phyloP scores from a whole-genome alignment of 2,113 vertebrate species.

The Pandion haliaetus region DNA sequence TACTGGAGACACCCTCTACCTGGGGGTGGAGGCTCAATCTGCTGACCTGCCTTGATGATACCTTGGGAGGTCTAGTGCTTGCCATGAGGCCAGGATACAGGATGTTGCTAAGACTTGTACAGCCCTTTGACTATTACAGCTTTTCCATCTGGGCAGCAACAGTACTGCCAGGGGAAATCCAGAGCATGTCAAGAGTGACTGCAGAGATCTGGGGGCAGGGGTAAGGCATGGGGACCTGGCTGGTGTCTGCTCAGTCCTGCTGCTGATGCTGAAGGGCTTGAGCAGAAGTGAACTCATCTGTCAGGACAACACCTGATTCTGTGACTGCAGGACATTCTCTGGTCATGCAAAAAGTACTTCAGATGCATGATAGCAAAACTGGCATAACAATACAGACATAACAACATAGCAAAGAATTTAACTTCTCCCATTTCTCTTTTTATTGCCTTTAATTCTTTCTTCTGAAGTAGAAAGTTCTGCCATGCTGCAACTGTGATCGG shows the following conservation, averaged over 20 bases:
- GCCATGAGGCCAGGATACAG: not conserved
- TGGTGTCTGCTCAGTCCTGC: not conserved
- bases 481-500: not conserved
- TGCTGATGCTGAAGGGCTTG: not conserved
- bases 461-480: not conserved
- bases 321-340: not conserved
- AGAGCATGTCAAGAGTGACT: not conserved
- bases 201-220: accelerated
- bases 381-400: not conserved
- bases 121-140: not conserved
- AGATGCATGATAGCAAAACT: accelerated
- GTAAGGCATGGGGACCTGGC: accelerated
- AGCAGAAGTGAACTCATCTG: not conserved
- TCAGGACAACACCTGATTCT: not conserved
- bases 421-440: not conserved
- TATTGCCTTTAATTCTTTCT: not conserved
- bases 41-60: too few species aligned
- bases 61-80: not conserved
- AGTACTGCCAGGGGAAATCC: not conserved
- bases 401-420: not conserved
- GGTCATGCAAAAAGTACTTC: not conserved
- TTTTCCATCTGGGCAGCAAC: not conserved
- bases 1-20: not conserved
- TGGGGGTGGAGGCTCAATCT: not conserved
- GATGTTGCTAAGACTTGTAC: not conserved